A percentile compares a stretch with the other conserved stretches of the same genome.
Evolutionary conservation across 2,113 vertebrate genomes (phyloP).

Genomic region (Chaenogobius annularis): DNA sequence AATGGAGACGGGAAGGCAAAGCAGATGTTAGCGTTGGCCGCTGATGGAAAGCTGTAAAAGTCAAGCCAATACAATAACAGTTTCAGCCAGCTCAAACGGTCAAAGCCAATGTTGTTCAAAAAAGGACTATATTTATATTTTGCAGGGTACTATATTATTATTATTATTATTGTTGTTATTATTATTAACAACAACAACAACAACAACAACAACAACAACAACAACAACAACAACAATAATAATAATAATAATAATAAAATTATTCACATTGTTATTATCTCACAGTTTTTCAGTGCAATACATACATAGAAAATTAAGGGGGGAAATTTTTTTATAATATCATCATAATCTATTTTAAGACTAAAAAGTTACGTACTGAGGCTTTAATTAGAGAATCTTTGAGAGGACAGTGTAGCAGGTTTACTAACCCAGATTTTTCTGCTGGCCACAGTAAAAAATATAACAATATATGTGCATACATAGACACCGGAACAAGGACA

Average conservation of each 20-base stretch:
- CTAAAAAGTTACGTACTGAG: no score
- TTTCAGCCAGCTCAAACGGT: conserved; percentile 70
- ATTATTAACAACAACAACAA: no score
- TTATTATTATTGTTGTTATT: no score
- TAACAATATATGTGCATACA: conserved; percentile 75
- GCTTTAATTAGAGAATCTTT: conserved; percentile 30
- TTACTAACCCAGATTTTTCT: conserved; percentile 69
- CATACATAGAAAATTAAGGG: no score
- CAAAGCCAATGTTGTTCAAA: conserved; percentile 53
- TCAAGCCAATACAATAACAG: conserved; percentile 65
- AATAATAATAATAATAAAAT: no score
- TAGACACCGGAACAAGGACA: conserved; percentile 75
- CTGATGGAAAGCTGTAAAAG: conserved; percentile 31
- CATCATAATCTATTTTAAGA: no score
- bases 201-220: no score
- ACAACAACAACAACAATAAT: no score
- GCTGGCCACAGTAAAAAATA: conserved; percentile 71
- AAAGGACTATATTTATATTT: neutral
- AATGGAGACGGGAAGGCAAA: conserved; percentile 59
- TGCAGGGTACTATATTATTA: no score
- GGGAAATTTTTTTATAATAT: no score
- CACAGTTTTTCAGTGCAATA: conserved; percentile 6
- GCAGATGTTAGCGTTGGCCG: conserved; percentile 78
- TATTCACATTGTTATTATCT: no score
- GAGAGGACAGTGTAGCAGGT: conserved; percentile 57